Base-by-base conservation (phyloP, 2,797 vertebrate species). In the Pseudopleuronectes americanus region DNA sequence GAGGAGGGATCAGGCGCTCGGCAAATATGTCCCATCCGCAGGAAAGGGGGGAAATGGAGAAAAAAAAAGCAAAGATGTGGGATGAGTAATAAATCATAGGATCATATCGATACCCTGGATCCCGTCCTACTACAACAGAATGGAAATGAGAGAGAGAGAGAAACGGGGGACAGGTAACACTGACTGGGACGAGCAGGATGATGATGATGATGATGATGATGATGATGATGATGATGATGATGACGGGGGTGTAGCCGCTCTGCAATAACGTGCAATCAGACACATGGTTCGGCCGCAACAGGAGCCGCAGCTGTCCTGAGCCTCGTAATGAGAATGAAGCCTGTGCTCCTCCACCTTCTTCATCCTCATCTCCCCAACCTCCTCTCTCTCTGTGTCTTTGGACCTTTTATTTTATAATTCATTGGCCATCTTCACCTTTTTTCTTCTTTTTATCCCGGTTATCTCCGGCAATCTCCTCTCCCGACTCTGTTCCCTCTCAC, bases 191-290 rank as follows among this genome's bases (percentile, higher is more conserved):
- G 77, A 33, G 65, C 53, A 4, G 41, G 70, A 38, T 80, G 77
- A 74, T 76, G 75, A 47, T n/a, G 56, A 47, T 43, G 47, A 43
- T 26, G 26, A 38, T 80, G 77, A 74, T 76, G 75, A 47, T n/a
- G 56, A 47, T 43, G 45, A 43, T 24, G 24, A 24, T 24, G 24
- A 38, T 80, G 77, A 73, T 76, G 75, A 47, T n/a, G 56, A 47
- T 36, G 45, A 38, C 55, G 55, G 14, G 64, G 65, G 36, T 61
- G 55, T 23, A 59, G 69, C 10, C 8, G 74, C 43, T 64, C 31
- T 77, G 57, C 75, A 73, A 68, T 67, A 76, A 76, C 12, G 19
- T 62, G 65, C 74, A 79, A 84, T 87, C 79, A 84, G 68, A 80
- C 79, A 67, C 69, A 60, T 58, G 72, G 53, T 64, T n/a, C 62